Conservation (phyloP, 2,888 invertebrate species). For the Tipula unca region DNA sequence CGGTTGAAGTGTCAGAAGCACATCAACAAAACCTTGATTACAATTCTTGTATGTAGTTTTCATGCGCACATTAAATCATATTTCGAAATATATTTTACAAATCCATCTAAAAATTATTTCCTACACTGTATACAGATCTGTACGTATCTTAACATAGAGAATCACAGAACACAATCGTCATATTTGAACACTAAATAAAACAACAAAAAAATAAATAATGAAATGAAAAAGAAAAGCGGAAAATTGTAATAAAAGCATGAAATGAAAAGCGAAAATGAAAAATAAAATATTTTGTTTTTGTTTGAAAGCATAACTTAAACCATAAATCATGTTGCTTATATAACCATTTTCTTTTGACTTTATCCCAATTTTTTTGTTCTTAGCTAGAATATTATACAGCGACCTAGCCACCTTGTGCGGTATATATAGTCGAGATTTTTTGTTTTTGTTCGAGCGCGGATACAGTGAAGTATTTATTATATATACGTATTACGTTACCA, state of each 20-base stretch:
- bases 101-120: neutral
- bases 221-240: neutral
- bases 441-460: no score
- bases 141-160: no score
- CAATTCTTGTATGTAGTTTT: no score
- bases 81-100: no score
- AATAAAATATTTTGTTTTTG: neutral
- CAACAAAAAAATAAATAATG: neutral
- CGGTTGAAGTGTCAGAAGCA: neutral
- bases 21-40: neutral
- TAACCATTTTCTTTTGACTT: neutral
- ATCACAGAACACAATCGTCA: neutral
- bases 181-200: no score
- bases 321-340: neutral
- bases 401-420: no score
- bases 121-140: neutral
- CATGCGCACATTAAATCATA: no score
- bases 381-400: no score
- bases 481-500: neutral
- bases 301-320: neutral
- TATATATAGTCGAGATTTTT: neutral
- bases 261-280: neutral
- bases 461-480: neutral
- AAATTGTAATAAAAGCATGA: neutral
- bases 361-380: neutral